Base-by-base conservation (phyloP, 2,888 invertebrate species). In the Mimumesa dahlbomi region DNA sequence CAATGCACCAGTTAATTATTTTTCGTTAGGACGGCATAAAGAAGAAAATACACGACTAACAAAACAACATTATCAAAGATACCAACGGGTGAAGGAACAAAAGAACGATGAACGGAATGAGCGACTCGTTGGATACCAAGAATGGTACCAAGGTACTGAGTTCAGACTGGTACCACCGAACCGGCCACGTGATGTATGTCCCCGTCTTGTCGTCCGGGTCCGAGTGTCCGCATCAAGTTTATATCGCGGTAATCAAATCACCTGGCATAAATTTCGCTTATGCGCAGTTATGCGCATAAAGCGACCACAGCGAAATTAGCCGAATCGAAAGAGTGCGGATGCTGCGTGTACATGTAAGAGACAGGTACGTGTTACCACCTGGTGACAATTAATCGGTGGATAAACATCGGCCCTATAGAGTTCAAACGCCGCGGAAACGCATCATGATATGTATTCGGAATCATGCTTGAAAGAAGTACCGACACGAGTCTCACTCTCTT, bases 201-300 rank as follows among this genome's bases (percentile, higher is more conserved):
- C 86, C 83, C 84, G 86, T 86, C 86, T 85, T 85, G 85, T 88
- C 85, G 79, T 85, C 85, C 83, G 80, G 82, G 83, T 82, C 81
- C 78, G 84, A 79, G 85, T 82, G 82, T 85, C 83, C 82, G 82
- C 87, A 87, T 88, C 87, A 87, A 86, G 83, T 85, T 88, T 87
- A 87, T 89, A 88, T 89, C 88, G 85, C 84, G 85, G 88, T 88
- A 89, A 88, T 89, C 89, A 88, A 89, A 88, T 88, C 87, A 82
- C 84, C 82, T 80, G 82, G 83, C 84, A 88, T 84, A 85, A 87
- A 87, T 86, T 87, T 84, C 67, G 76, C 79, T 73, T 83, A 82
- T 84, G 84, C 84, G 79, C 81, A 84, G 86, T 86, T 87, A 86
- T 87, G 83, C 82, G 81, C 77, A 62, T 68, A 63, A 78, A 58